Evolutionary conservation across 2,113 vertebrate species (phyloP).

Genomic region (Cyphomyrus discorhynchus): DNA sequence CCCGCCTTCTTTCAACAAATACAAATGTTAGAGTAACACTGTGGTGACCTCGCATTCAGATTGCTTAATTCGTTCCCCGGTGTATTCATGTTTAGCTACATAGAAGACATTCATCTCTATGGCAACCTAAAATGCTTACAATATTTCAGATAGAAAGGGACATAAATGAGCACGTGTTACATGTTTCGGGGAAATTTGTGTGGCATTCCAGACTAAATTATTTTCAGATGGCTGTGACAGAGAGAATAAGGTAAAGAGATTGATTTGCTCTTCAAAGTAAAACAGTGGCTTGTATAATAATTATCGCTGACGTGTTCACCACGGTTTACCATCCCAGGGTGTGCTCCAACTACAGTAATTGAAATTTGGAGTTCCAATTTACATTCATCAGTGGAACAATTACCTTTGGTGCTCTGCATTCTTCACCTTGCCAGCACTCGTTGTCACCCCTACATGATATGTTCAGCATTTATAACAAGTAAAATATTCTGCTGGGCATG

Average conservation of each 20-base stretch:
- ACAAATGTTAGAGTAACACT: not conserved
- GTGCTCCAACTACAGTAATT: conserved; percentile 29
- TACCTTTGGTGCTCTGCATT: conserved; percentile 38
- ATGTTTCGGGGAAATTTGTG: not conserved
- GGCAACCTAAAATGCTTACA: not conserved
- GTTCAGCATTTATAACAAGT: not conserved
- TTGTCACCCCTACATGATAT: conserved; percentile 22
- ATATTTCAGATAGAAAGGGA: not conserved
- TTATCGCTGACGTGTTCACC: not conserved
- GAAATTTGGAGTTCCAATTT: conserved; percentile 41
- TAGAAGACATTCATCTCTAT: not conserved
- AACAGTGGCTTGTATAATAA: not conserved
- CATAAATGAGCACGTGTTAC: not conserved
- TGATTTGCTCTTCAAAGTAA: not conserved
- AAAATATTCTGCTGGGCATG: not conserved
- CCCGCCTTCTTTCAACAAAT: not conserved
- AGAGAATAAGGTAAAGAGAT: not conserved
- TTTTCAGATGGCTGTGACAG: not conserved
- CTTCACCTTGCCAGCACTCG: conserved; percentile 43
- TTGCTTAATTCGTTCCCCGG: not conserved
- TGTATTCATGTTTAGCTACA: not conserved
- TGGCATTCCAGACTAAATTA: not conserved
- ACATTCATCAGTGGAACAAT: conserved; percentile 50
- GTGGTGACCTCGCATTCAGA: not conserved
- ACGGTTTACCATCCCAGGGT: too few species aligned